These are phyloP conservation scores for Seriola quinqueradiata DNA, from an alignment of 2,113 vertebrate species.

Conservation along the genomic window DNA sequence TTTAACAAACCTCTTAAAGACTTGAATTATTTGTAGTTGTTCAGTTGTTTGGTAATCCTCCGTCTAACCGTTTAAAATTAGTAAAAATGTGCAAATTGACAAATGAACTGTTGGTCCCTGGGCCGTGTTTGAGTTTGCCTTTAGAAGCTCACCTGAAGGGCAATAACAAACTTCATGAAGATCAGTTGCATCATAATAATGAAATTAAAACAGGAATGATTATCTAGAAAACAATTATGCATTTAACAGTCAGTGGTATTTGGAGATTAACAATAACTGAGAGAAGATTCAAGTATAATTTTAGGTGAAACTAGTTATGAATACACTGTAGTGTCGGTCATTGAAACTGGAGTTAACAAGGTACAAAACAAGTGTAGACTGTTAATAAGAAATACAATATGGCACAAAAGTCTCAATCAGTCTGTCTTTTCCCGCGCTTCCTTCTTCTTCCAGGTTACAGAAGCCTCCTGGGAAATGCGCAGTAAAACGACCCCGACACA, in stretches of 20 bases:
- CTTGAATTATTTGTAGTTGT: background rate
- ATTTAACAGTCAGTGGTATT: background rate
- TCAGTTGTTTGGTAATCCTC: background rate
- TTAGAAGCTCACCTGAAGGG: background rate
- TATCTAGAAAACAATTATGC: background rate
- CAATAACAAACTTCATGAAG: too few relatives aligned
- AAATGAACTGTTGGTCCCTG: background rate
- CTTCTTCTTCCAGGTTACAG: constrained; percentile 87
- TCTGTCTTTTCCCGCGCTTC: constrained; percentile 86
- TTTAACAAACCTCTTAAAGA: background rate
- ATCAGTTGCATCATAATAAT: background rate
- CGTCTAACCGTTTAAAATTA: background rate
- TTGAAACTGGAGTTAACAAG: background rate
- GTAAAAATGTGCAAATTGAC: background rate
- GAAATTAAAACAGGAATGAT: background rate
- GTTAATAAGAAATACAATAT: constrained; percentile 9
- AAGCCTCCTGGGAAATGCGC: constrained; percentile 92
- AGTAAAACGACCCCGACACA: constrained; percentile 93
- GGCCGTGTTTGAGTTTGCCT: background rate
- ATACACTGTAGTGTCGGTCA: constrained; percentile 11
- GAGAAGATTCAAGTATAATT: constrained; percentile 10
- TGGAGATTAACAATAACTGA: constrained; percentile 8
- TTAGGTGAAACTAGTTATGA: background rate
- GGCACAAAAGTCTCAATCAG: constrained; percentile 43
- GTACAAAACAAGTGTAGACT: background rate